Evolutionary conservation across 2,888 invertebrate genomes (phyloP).

Genomic region (Sisyra terminalis): DNA sequence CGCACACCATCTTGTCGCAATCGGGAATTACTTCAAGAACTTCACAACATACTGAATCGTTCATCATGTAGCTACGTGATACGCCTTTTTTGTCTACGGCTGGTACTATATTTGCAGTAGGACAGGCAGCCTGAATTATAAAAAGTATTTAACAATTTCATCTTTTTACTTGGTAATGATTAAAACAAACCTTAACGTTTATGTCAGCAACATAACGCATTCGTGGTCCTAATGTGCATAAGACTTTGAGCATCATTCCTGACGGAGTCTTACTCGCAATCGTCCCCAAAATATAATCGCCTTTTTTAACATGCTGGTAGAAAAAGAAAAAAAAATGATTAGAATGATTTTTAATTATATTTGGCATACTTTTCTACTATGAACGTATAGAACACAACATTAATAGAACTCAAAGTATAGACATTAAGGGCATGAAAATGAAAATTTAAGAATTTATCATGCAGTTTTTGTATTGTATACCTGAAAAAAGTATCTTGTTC

Average conservation of each 20-base stretch:
- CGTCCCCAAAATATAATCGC: slow-evolving; percentile 63
- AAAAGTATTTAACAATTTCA: slow-evolving; percentile 2
- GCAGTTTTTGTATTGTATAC: slow-evolving; percentile 29
- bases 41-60: slow-evolving; percentile 78
- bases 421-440: too few relatives aligned
- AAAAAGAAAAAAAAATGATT: not conserved
- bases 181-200: slow-evolving; percentile 63
- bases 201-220: slow-evolving; percentile 73
- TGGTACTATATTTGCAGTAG: slow-evolving; percentile 52
- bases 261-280: slow-evolving; percentile 58
- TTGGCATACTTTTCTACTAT: too few relatives aligned
- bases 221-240: slow-evolving; percentile 66
- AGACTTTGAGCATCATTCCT: slow-evolving; percentile 62
- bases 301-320: slow-evolving; percentile 52
- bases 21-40: slow-evolving; percentile 74
- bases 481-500: slow-evolving; percentile 66
- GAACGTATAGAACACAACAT: too few relatives aligned
- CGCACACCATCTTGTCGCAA: slow-evolving; percentile 73
- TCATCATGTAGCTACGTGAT: slow-evolving; percentile 59
- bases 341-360: not conserved
- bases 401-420: too few relatives aligned
- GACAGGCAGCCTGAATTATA: slow-evolving; percentile 41
- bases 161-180: too few relatives aligned
- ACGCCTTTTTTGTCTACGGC: slow-evolving; percentile 66
- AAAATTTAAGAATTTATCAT: not conserved